Evolutionary conservation across 2,888 invertebrate species (phyloP).

Genomic region (Smittia aterrima): DNA sequence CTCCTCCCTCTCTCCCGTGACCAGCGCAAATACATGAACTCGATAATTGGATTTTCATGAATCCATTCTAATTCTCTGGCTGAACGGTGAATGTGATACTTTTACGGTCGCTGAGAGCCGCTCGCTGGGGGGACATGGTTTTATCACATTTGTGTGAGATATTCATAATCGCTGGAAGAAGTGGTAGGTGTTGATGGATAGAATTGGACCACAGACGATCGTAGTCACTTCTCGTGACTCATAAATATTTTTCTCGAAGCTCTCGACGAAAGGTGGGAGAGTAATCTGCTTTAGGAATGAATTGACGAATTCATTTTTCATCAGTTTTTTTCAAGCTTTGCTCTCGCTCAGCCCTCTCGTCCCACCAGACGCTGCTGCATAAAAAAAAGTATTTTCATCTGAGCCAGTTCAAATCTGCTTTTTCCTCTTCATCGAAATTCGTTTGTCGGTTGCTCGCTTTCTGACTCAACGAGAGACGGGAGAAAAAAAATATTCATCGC

Average conservation of each 20-base stretch:
- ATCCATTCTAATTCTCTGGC: constrained; percentile 7
- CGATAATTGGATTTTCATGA: constrained; percentile 35
- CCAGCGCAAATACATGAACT: neutral
- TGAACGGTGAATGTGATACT: neutral
- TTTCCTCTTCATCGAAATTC: neutral
- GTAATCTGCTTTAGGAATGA: neutral
- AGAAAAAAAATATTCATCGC: neutral
- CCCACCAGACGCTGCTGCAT: neutral
- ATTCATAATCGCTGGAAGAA: neutral
- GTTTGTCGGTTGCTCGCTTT: neutral
- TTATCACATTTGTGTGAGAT: constrained; percentile 10
- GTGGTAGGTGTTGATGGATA: neutral
- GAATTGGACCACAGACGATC: neutral
- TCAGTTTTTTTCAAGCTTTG: neutral
- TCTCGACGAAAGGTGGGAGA: neutral
- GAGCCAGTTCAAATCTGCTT: neutral
- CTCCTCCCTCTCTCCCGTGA: too few relatives aligned
- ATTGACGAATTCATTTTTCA: neutral
- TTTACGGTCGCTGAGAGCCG: neutral
- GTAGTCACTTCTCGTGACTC: neutral
- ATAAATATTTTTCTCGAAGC: neutral
- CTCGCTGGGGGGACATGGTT: neutral
- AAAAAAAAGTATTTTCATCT: neutral
- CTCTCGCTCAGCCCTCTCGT: neutral
- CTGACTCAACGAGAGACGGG: neutral